phyloP scores from a whole-genome alignment of 2,888 invertebrate species.

The Beris morrisii region DNA sequence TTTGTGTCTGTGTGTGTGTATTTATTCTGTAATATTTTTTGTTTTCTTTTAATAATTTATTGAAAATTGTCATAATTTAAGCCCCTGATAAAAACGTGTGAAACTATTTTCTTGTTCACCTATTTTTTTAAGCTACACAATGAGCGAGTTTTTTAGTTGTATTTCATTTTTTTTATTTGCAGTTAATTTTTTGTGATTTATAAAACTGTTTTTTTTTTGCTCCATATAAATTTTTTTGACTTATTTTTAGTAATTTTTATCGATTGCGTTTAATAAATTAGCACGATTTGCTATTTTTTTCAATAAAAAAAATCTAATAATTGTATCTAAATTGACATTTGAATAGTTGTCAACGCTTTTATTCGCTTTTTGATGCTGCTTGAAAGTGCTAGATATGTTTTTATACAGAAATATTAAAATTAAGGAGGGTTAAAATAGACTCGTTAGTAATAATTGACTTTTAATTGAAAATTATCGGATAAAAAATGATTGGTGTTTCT shows the following conservation, averaged over 20 bases:
- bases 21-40: conserved; percentile 4
- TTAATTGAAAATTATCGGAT: too few species aligned
- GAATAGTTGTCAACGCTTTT: conserved; percentile 31
- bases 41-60: neutral
- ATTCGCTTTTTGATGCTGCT: neutral
- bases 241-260: conserved; percentile 16
- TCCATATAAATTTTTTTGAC: conserved; percentile 1
- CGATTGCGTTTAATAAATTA: conserved; percentile 24
- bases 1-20: neutral
- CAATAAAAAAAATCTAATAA: conserved; percentile 9
- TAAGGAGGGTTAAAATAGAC: too few species aligned
- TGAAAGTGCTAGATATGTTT: neutral
- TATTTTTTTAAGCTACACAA: conserved; percentile 19
- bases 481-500: too few species aligned
- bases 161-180: conserved; percentile 17
- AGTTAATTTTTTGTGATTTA: conserved; percentile 28
- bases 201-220: conserved; percentile 17
- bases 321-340: conserved; percentile 9
- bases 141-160: conserved; percentile 29
- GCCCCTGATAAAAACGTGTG: conserved; percentile 32
- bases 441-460: too few species aligned
- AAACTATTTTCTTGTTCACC: conserved; percentile 7
- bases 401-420: too few species aligned
- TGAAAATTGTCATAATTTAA: conserved; percentile 24
- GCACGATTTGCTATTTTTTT: conserved; percentile 14